phyloP scores from a whole-genome alignment of 1,140 invertebrate genomes.

The Cherax destructor region DNA sequence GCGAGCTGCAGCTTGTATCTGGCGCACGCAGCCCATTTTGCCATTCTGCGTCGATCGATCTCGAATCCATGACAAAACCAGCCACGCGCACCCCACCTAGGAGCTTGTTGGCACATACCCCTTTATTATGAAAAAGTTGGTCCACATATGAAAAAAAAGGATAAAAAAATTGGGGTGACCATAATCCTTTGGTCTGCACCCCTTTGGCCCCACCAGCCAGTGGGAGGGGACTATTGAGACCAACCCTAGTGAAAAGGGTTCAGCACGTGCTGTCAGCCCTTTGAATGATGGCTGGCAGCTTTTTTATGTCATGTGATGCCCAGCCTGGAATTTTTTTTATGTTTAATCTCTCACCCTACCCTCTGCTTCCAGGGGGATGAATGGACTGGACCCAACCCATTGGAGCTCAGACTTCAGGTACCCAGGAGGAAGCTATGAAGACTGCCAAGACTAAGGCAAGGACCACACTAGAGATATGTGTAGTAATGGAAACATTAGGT shows the following conservation, averaged over 20 bases:
- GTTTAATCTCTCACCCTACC: constrained; percentile 54
- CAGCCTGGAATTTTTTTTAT: constrained; percentile 58
- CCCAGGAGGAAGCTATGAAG: constrained; percentile 11
- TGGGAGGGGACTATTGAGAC: constrained; percentile 39
- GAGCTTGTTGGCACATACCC: constrained; percentile 59
- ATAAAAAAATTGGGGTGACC: constrained; percentile 40
- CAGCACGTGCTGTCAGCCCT: constrained; percentile 57
- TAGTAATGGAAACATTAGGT: neutral
- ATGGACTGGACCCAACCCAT: constrained; percentile 38
- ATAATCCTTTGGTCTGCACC: constrained; percentile 60
- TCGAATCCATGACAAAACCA: constrained; percentile 47
- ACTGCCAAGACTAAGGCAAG: neutral
- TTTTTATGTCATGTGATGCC: constrained; percentile 64
- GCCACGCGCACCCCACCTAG: constrained; percentile 40
- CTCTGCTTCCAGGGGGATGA: constrained; percentile 46
- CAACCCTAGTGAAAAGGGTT: constrained; percentile 53
- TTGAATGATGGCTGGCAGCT: constrained; percentile 61
- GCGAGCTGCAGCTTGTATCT: constrained; percentile 43
- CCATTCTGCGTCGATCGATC: constrained; percentile 56
- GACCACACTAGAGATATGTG: neutral
- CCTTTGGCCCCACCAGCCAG: constrained; percentile 40
- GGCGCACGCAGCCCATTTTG: constrained; percentile 49
- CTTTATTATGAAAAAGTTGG: constrained; percentile 61
- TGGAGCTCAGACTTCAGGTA: constrained; percentile 34
- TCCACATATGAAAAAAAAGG: constrained; percentile 36